These are phyloP conservation scores for Simalia tracyae DNA, from an alignment of 2,797 vertebrate genomes.

Conservation along the genomic window DNA sequence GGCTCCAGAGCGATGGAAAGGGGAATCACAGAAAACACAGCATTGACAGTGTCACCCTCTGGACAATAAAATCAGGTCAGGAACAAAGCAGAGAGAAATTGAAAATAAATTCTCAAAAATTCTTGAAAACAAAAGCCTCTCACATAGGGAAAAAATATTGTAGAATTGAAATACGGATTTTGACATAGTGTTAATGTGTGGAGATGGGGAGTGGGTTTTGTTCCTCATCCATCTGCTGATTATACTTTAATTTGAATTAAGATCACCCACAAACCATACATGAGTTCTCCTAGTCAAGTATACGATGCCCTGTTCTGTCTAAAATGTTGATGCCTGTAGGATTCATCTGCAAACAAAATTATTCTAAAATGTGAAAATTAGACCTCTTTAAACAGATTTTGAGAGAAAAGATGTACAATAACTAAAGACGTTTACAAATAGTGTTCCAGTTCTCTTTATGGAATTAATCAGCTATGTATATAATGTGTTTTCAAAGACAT, in stretches of 20 bases:
- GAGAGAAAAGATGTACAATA: neutral
- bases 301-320: neutral
- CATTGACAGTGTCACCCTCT: neutral
- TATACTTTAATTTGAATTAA: neutral
- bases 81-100: neutral
- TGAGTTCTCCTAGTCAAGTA: neutral
- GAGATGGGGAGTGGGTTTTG: neutral
- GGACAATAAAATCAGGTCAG: neutral
- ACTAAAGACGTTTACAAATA: neutral
- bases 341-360: neutral
- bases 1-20: neutral
- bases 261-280: neutral
- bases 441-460: neutral
- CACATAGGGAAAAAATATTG: neutral
- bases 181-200: neutral
- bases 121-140: neutral
- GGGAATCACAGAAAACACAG: neutral
- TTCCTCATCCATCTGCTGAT: neutral
- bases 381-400: neutral
- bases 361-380: neutral
- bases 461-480: neutral
- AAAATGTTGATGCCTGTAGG: neutral
- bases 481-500: neutral
- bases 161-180: neutral
- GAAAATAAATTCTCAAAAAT: neutral